Conservation (phyloP, 2,113 vertebrate genomes). For the Psittacara wagleri region DNA sequence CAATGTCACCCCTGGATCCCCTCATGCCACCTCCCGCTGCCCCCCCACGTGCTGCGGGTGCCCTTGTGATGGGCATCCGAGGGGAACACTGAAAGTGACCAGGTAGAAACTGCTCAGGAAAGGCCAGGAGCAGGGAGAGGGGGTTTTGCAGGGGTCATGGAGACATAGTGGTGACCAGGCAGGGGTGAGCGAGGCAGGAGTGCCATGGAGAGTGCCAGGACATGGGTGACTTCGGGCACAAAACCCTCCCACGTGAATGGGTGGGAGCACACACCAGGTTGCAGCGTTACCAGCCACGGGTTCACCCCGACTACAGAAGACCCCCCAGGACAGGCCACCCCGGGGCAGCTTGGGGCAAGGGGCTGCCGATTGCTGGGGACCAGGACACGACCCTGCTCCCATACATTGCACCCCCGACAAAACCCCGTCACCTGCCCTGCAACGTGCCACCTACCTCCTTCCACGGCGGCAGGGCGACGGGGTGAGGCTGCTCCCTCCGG, state of each 20-base stretch:
- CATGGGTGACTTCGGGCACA: neutral
- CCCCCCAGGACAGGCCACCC: neutral
- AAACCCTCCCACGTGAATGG: fast-evolving
- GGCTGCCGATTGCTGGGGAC: neutral
- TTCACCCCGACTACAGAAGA: neutral
- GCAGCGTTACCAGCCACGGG: neutral
- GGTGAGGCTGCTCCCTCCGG: neutral
- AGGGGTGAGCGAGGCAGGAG: neutral
- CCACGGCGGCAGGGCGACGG: neutral
- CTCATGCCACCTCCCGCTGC: fast-evolving
- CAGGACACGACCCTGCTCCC: neutral
- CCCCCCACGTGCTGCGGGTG: fast-evolving
- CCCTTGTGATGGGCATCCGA: fast-evolving
- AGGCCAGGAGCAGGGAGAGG: neutral
- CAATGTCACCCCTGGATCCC: neutral
- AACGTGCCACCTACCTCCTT: conserved; percentile 35
- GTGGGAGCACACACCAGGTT: neutral
- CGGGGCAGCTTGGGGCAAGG: neutral
- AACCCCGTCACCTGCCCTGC: neutral
- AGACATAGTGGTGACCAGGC: fast-evolving
- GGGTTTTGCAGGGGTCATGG: neutral
- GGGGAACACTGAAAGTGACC: neutral
- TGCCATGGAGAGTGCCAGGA: neutral
- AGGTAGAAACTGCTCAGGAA: neutral
- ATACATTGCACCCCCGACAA: neutral